Base-by-base conservation (phyloP, 2,113 vertebrate genomes). In the Heterochromis multidens region DNA sequence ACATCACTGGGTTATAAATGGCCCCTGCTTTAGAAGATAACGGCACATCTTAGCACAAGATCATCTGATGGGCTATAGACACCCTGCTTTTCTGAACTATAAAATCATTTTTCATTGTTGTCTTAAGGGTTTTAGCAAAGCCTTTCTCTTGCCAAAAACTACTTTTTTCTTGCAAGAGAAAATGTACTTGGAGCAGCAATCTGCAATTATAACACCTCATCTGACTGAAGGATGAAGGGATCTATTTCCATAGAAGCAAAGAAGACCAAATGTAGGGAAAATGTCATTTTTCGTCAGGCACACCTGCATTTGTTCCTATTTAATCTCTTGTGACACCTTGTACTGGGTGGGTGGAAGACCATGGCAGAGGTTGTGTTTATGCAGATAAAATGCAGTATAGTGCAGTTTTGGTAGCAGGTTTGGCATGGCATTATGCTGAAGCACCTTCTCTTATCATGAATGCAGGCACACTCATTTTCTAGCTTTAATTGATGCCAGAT, bases 1-100 rank as follows among this genome's bases (percentile, higher is more conserved):
- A 49, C 76, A 33, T 56, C 17, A 54, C 13, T 63, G 19, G 46
- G 58, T 72, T 57, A 82, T 25, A 62, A 79, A 84, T 37, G 37
- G 2, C 21, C 27, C 9, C 21, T 80, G 63, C 13, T 58, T 62
- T 78, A 46, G 62, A 54, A 79, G 54, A 81, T 76, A 76, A 80
- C 35, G 17, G 27, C 37, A 57, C 62, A 86, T 83, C 43, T 83
- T 7, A n/a, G 8, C 40, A 27, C 27, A 81, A 56, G 29, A 43
- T 70, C 46, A 56, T 58, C 49, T 85, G 84, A 84, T 63, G 62
- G 40, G 25, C 29, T 57, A 61, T 63, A 17, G 60, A 57, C 10
- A 56, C 89, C 72, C 72, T 83, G 74, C 56, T 89, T 83, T 87
- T 27, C 86, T 82, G 74, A 88, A 37, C 72, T 70, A 62, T 33